Base-by-base conservation (phyloP, 2,888 invertebrate genomes). In the Synergus umbraculus region DNA sequence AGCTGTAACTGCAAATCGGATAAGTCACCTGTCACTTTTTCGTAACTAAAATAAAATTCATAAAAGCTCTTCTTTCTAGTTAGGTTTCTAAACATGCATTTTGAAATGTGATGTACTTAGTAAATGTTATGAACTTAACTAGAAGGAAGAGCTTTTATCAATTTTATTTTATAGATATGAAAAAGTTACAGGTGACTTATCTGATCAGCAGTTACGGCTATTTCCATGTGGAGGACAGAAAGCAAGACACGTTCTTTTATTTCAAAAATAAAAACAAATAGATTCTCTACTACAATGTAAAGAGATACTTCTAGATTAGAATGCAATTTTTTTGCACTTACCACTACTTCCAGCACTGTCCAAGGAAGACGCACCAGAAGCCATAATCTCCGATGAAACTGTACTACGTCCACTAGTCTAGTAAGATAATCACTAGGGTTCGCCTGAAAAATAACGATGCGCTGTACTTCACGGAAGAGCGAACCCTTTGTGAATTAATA, bases 281-380 rank as follows among this genome's bases (percentile, higher is more conserved):
- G 60, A 77, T 46, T 41, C 5, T 64, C 18, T 5, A 7, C 12
- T 29, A n/a, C 63, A 78, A 60, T 44, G 41, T 22, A 18, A 66
- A 58, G 13, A 22, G 37, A 73, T 7, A 41, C 18, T n/a, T 65
- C 10, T 58, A 8, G 10, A 9, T n/a, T 9, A 60, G 4, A 60
- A 29, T 69, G 9, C 13, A 18, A 10, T 54, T 73, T 73, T 73
- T 18, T 66, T 54, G 22, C 49, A 91, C 94, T 93, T 92, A 95
- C 96, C 96, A 93, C 95, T 95, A 92, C 96, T 96, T 91, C 95
- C 95, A 92, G 95, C 96, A 92, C 96, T 96, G 92, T 96, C 96
- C 93, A 96, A 93, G 87, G 96, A 96, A 90, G 96, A 95, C 92
- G 96, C 95, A 88, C 95, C 96, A 92, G 96, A 96, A 94, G 96